Percentiles rank a stretch among this genome's conserved stretches.
phyloP scores from a whole-genome alignment of 2,888 invertebrate species.

The Dichetophora obliterata region DNA sequence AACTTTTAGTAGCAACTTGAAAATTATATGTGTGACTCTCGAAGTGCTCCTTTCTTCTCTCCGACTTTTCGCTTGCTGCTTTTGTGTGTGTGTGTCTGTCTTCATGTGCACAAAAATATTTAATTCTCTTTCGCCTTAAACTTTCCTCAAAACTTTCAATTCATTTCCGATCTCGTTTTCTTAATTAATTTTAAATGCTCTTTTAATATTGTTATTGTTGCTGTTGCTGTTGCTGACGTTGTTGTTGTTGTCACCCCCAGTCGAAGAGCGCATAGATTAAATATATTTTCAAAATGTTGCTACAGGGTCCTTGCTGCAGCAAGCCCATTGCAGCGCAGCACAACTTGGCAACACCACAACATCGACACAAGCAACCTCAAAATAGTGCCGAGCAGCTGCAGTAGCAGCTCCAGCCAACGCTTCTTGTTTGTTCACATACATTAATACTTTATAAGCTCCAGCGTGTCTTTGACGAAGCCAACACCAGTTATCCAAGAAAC shows the following conservation, averaged over 20 bases:
- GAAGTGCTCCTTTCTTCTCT: not conserved
- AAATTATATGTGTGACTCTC: not conserved
- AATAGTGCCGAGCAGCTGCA: not conserved
- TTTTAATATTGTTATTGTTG: constrained; percentile 45
- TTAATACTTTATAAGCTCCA: no score
- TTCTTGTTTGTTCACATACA: not conserved
- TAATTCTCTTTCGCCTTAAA: not conserved
- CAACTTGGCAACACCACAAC: not conserved
- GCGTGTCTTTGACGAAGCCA: not conserved
- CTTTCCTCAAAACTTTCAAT: constrained; percentile 27
- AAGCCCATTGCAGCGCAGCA: not conserved
- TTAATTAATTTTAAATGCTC: constrained; percentile 54
- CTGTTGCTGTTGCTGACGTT: not conserved
- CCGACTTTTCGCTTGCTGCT: not conserved
- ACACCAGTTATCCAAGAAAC: not conserved
- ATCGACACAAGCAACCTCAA: not conserved
- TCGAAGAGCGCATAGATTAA: constrained; percentile 10
- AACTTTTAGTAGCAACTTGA: constrained; percentile 16
- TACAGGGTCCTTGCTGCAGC: not conserved
- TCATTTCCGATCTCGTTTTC: constrained; percentile 39
- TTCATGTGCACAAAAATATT: constrained; percentile 8
- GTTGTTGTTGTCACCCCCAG: not conserved
- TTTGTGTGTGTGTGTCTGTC: not conserved
- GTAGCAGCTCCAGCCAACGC: not conserved
- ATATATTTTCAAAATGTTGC: not conserved